Conservation (phyloP, 2,113 vertebrate genomes). For the Suncus etruscus region DNA sequence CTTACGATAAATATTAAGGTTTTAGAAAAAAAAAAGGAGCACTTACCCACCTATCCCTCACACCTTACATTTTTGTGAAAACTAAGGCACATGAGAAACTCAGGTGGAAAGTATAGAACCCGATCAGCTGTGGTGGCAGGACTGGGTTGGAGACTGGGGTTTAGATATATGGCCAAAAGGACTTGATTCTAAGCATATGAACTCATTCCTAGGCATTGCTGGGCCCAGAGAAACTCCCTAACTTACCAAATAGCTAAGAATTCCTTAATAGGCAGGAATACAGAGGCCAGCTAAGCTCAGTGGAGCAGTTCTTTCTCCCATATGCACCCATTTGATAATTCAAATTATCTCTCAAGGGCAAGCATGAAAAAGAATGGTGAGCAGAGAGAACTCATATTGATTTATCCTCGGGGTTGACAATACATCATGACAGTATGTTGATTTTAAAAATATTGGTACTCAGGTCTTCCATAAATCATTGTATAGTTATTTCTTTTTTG, state of each 20-base stretch:
- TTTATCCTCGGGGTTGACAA: not conserved
- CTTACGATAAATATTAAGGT: slow-evolving; percentile 14
- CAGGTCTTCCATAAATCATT: not conserved
- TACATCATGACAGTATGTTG: not conserved
- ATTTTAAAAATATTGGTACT: not conserved
- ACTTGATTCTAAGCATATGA: not conserved
- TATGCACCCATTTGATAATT: not conserved
- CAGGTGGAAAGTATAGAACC: not conserved
- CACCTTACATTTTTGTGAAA: not conserved
- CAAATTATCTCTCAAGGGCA: not conserved
- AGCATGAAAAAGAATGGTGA: not conserved
- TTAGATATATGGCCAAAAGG: not conserved
- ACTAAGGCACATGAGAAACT: not conserved
- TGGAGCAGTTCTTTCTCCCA: not conserved
- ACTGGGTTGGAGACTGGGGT: not conserved
- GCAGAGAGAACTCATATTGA: not conserved
- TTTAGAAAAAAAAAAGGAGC: not conserved
- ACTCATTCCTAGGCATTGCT: too few species aligned
- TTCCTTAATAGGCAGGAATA: not conserved
- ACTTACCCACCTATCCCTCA: not conserved
- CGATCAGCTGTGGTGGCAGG: too few species aligned
- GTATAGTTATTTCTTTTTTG: not conserved
- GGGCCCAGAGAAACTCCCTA: not conserved
- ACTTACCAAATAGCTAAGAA: fast-evolving
- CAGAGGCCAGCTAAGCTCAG: not conserved